Conservation (phyloP, 2,888 invertebrate species). For the Opisthograptis luteolata region DNA sequence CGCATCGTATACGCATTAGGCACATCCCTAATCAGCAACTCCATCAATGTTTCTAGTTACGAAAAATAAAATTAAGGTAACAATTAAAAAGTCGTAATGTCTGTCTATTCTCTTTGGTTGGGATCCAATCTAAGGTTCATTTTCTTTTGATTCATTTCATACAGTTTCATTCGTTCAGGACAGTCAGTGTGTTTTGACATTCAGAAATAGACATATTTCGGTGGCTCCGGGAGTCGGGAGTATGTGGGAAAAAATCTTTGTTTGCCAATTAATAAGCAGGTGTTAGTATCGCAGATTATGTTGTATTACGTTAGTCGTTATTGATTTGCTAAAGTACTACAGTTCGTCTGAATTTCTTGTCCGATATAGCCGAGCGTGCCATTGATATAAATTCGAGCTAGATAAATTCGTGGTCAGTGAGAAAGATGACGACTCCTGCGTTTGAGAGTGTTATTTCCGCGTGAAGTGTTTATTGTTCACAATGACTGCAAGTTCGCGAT, state of each 20-base stretch:
- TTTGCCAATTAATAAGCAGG: slow-evolving; percentile 59
- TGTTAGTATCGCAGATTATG: slow-evolving; percentile 56
- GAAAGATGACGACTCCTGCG: slow-evolving; percentile 72
- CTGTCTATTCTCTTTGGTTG: too few relatives aligned
- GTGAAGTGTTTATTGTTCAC: slow-evolving; percentile 66
- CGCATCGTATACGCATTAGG: too few relatives aligned
- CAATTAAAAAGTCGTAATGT: too few relatives aligned
- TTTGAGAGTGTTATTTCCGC: slow-evolving; percentile 68
- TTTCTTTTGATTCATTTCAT: too few relatives aligned
- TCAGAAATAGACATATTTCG: slow-evolving; percentile 45
- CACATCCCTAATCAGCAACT: too few relatives aligned
- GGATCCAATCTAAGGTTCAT: too few relatives aligned
- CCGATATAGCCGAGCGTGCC: slow-evolving; percentile 48
- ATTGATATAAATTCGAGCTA: slow-evolving; percentile 64
- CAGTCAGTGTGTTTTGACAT: slow-evolving; percentile 43
- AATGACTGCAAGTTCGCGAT: slow-evolving; percentile 68
- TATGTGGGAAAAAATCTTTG: slow-evolving; percentile 63
- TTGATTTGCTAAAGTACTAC: slow-evolving; percentile 54
- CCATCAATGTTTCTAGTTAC: too few relatives aligned
- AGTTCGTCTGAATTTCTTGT: slow-evolving; percentile 34
- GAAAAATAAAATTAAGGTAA: too few relatives aligned
- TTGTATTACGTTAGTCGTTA: slow-evolving; percentile 56
- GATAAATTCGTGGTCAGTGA: slow-evolving; percentile 62
- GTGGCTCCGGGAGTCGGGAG: slow-evolving; percentile 54
- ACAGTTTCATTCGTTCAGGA: too few relatives aligned